Percentiles rank a stretch among this genome's conserved stretches.
phyloP scores from a whole-genome alignment of 2,797 vertebrate genomes.

The Choloepus didactylus region DNA sequence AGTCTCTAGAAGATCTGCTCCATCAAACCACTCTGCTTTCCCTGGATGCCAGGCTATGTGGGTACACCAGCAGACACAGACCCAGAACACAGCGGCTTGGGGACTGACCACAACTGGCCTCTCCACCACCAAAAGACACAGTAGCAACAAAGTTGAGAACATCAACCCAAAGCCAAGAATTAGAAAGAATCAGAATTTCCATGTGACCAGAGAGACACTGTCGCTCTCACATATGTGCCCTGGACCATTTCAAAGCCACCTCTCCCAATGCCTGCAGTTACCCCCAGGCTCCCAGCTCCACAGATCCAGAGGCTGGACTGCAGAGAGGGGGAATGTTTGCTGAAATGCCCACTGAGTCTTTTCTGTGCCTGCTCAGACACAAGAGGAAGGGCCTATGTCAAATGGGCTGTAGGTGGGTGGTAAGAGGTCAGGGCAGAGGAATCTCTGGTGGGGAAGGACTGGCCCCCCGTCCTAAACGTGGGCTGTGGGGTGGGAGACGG shows the following conservation, averaged over 20 bases:
- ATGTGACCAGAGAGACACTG: not conserved
- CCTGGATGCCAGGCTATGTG: not conserved
- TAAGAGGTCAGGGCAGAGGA: not conserved
- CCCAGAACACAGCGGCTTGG: not conserved
- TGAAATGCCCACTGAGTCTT: not conserved
- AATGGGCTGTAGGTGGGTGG: not conserved
- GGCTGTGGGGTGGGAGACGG: not conserved
- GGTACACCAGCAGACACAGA: not conserved
- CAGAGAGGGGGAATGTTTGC: not conserved
- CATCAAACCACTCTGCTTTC: not conserved
- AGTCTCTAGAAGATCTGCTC: not conserved
- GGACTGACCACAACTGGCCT: not conserved
- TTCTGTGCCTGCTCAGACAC: not conserved
- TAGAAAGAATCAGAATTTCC: constrained; percentile 25
- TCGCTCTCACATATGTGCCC: not conserved
- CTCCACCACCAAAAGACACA: not conserved
- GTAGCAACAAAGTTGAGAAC: not conserved
- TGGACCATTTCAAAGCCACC: not conserved
- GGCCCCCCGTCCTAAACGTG: not conserved
- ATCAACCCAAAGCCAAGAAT: not conserved
- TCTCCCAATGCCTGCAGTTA: not conserved
- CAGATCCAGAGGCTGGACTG: not conserved
- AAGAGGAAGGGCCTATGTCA: not conserved
- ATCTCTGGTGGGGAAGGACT: not conserved
- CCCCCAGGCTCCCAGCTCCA: not conserved